Evolutionary conservation across 2,113 vertebrate genomes (phyloP), one percentile per base, ranked within the genome.

Genomic region (Charina bottae): DNA sequence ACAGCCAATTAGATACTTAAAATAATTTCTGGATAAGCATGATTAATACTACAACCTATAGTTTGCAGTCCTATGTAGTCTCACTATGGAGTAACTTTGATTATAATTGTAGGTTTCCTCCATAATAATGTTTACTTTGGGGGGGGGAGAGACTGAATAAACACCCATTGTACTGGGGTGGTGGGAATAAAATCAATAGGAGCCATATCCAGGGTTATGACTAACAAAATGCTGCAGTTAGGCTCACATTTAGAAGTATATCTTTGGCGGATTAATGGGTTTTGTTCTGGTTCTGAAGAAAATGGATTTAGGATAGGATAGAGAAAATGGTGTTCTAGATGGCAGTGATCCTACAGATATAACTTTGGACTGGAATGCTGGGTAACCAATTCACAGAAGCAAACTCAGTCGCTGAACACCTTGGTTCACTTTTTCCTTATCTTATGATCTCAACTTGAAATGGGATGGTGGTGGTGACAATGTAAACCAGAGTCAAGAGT

Each of bases 361-460:
- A 17, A 24, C 15, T 58, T 84, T 92, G 56, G 24, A 15, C 28
- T 78, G 59, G 89, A 95, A 92, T 23, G 21, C 3, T 46, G 72
- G 68, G 49, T 64, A 49, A 54, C 3, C 55, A 3, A 78, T 92
- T 85, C 72, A 54, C 54, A 90, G 85, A 37, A 93, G 83, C 58
- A 28, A 42, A 62, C 83, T 72, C 23, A 89, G 72, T 72, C 33
- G 1, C 11, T 78, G 33, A 37, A 42, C 33, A 78, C 33, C 33
- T 78, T 49, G 49, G 6, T 49, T 49, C 49, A 49, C 49, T 49
- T 49, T 37, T 78, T 78, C 33, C 49, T 64, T 84, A 58, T 4
- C 49, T 64, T 84, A 58, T 4, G 33, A 87, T 84, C 37, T 49
- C 86, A n/a, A 54, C 12, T 3, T 83, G 3, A 90, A 87, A 53